Conservation (phyloP, 2,797 vertebrate genomes). For the Enoplosus armatus region DNA sequence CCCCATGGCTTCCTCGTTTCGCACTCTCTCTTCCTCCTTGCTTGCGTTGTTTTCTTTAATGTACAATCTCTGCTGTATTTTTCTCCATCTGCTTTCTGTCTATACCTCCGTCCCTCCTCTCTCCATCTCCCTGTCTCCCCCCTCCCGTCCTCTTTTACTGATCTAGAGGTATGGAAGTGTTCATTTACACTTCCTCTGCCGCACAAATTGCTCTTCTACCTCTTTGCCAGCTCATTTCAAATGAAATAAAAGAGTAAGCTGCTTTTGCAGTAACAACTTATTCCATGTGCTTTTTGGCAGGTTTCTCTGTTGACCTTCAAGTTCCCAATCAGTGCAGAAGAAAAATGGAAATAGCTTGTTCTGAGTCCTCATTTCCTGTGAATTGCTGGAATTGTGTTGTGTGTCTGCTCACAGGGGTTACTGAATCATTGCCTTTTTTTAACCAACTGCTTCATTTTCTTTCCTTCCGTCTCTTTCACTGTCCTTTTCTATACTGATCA, state of each 20-base stretch:
- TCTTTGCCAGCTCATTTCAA: conserved; percentile 77
- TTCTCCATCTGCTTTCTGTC: conserved; percentile 67
- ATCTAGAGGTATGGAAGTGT: conserved; percentile 73
- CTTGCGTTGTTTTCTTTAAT: conserved; percentile 20
- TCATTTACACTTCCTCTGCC: conserved; percentile 78
- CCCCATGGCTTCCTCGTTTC: conserved; percentile 60
- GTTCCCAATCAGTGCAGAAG: conserved; percentile 76
- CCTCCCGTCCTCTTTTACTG: conserved; percentile 53
- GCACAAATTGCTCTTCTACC: conserved; percentile 79
- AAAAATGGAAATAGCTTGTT: conserved; percentile 77
- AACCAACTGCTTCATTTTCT: conserved; percentile 20
- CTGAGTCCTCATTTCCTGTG: conserved; percentile 66
- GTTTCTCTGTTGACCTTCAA: conserved; percentile 80
- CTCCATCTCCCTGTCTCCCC: conserved; percentile 22
- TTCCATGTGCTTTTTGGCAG: conserved; percentile 72
- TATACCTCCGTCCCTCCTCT: conserved; percentile 22
- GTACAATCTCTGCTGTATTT: conserved; percentile 58
- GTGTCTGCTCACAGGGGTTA: conserved; percentile 50
- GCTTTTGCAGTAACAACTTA: conserved; percentile 72
- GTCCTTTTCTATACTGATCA: neutral
- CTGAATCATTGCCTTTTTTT: conserved; percentile 50
- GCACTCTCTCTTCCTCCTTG: conserved; percentile 51
- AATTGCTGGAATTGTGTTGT: conserved; percentile 65
- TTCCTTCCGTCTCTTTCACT: conserved; percentile 5
- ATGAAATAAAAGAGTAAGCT: conserved; percentile 78